phyloP scores from a whole-genome alignment of 2,113 vertebrate species.

The Seriola aureovittata region DNA sequence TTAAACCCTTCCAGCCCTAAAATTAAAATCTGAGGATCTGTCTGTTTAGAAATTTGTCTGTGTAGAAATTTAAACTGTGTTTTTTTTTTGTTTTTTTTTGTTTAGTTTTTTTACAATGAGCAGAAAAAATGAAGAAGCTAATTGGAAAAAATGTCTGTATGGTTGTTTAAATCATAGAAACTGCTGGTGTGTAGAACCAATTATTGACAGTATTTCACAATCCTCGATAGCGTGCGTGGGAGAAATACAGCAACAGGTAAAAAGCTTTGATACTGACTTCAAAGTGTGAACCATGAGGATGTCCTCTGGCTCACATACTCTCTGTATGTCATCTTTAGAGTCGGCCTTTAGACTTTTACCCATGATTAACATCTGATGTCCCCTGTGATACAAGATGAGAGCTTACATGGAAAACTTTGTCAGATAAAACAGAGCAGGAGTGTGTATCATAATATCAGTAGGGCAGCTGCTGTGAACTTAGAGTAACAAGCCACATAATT shows the following conservation, averaged over 20 bases:
- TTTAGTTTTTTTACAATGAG: not conserved
- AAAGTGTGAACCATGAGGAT: constrained; percentile 29
- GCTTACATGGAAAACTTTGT: constrained; percentile 19
- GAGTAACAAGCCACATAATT: constrained; percentile 10
- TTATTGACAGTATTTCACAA: not conserved
- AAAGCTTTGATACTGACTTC: constrained; percentile 50
- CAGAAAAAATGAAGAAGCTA: not conserved
- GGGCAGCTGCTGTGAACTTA: constrained; percentile 5
- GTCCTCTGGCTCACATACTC: not conserved
- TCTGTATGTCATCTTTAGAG: not conserved
- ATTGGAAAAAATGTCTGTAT: not conserved
- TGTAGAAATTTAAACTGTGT: not conserved
- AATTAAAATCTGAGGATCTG: not conserved
- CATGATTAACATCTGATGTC: constrained; percentile 26
- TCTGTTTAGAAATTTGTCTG: not conserved
- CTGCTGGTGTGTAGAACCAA: not conserved
- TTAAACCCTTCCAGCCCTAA: not conserved
- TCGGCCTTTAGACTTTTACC: constrained; percentile 20
- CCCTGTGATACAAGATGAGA: constrained; percentile 27
- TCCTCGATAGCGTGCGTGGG: not conserved
- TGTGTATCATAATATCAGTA: not conserved
- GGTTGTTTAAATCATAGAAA: not conserved
- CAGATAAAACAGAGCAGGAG: constrained; percentile 9
- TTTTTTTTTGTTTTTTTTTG: not conserved
- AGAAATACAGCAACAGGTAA: constrained; percentile 33